Base-by-base conservation (phyloP, 2,888 invertebrate species). In the Lypha dubia region DNA sequence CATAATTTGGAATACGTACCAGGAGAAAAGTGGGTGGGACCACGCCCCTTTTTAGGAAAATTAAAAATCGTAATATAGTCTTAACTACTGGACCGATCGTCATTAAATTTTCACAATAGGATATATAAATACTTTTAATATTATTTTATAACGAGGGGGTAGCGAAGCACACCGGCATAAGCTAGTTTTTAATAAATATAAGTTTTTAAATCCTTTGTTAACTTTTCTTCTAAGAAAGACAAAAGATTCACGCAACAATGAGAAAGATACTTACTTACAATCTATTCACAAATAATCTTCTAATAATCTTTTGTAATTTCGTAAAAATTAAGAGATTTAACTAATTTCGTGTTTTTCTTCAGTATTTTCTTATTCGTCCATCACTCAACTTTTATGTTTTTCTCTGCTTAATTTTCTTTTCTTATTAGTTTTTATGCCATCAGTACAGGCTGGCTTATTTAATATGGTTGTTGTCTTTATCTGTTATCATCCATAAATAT, bases 401-500 rank as follows among this genome's bases (percentile, higher is more conserved):
- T 1, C n/a, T 46, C 13, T 38, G 9, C 3, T 71, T 44, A 35
- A 53, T 62, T 71, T 70, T 17, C n/a, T 51, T 68, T 20, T 32
- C 11, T 51, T 46, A 15, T 20, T 41, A 17, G n/a, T 28, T 38
- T 41, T 63, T 24, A 41, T 38, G 28, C 38, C 46, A 56, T 24
- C 17, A 35, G 24, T 17, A 15, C 13, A n/a, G 24, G 22, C 15
- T 35, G n/a, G 35, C 6, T n/a, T 17, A 13, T 20, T n/a, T 24
- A 44, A 41, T 28, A 28, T 11, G 28, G 28, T 13, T 28, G 17
- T 41, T 49, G 70, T 51, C 41, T 28, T 60, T 71, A 79, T 75
- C 49, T 67, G 20, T 75, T 75, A 75, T 79, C 65, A 71, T 83
- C 74, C 65, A 75, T 79, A 75, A 79, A 74, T 75, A 71, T 65